Conservation (phyloP, 1,140 invertebrate genomes). For the Drosophila kepulauana region DNA sequence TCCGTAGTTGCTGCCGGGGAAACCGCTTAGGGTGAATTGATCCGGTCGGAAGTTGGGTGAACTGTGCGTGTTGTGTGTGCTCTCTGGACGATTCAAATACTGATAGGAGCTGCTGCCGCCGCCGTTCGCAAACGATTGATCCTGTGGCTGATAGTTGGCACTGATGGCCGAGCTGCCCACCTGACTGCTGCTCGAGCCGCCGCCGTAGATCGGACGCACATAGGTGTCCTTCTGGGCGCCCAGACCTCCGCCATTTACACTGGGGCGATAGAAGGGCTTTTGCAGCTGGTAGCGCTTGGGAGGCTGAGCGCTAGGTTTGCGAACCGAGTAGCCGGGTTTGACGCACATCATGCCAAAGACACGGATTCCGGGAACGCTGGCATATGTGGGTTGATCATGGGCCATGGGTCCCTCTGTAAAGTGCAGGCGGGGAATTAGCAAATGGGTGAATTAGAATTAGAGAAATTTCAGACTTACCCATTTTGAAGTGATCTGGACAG, state of each 20-base stretch:
- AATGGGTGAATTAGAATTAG: too few species aligned
- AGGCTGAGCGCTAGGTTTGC: conserved; percentile 80
- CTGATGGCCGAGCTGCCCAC: conserved; percentile 69
- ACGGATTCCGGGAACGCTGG: conserved; percentile 95
- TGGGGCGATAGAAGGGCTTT: conserved; percentile 79
- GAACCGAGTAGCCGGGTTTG: conserved; percentile 78
- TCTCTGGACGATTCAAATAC: conserved; percentile 82
- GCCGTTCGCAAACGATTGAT: conserved; percentile 66
- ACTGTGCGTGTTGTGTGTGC: conserved; percentile 59
- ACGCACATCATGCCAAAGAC: conserved; percentile 98
- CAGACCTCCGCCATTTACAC: conserved; percentile 17
- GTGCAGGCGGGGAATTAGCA: neutral
- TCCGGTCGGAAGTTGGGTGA: conserved; percentile 77
- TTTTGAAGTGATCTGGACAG: conserved; percentile 92
- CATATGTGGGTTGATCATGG: conserved; percentile 96
- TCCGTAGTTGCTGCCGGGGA: conserved; percentile 77
- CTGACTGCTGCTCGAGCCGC: conserved; percentile 34
- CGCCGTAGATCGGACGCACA: conserved; percentile 74
- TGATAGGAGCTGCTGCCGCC: conserved; percentile 71
- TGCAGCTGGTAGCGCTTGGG: conserved; percentile 82
- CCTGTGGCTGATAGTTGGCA: conserved; percentile 73
- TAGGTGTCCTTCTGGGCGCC: conserved; percentile 75
- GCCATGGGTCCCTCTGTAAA: conserved; percentile 94
- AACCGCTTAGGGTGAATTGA: conserved; percentile 75
- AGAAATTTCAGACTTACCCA: conserved; percentile 87